These are phyloP conservation scores for Pachycephala philippinensis DNA, from an alignment of 2,113 vertebrate genomes.

Conservation along the genomic window DNA sequence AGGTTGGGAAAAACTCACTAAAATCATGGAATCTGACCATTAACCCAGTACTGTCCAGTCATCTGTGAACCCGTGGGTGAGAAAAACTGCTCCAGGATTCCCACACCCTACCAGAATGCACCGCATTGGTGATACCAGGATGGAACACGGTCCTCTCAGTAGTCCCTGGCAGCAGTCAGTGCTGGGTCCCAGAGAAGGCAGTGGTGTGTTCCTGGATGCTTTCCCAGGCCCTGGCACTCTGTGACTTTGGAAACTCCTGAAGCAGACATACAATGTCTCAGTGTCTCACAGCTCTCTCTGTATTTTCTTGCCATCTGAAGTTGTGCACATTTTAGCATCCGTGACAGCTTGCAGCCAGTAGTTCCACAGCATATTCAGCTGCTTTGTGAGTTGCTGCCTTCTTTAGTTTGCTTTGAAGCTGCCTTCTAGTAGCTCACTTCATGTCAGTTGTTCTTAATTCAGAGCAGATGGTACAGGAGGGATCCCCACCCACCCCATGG, in stretches of 20 bases:
- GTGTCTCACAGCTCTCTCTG: too few relatives aligned
- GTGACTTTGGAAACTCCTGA: neutral
- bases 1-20: neutral
- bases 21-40: neutral
- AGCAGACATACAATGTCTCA: fast-evolving
- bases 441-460: neutral
- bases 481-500: neutral
- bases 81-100: neutral
- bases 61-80: neutral
- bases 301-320: neutral
- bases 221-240: neutral
- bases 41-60: neutral
- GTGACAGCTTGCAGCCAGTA: neutral
- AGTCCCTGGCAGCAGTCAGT: neutral
- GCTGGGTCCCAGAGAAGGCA: neutral
- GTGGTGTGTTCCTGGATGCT: neutral
- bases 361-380: neutral
- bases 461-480: neutral
- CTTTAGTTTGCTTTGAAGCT: neutral
- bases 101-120: fast-evolving
- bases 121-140: fast-evolving
- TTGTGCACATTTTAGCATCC: fast-evolving
- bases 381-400: neutral
- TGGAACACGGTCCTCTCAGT: fast-evolving
- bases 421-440: neutral